Percentiles rank a stretch among this genome's conserved stretches.
Evolutionary conservation across 2,113 vertebrate genomes (phyloP).

Genomic region (Cygnus buccinator): DNA sequence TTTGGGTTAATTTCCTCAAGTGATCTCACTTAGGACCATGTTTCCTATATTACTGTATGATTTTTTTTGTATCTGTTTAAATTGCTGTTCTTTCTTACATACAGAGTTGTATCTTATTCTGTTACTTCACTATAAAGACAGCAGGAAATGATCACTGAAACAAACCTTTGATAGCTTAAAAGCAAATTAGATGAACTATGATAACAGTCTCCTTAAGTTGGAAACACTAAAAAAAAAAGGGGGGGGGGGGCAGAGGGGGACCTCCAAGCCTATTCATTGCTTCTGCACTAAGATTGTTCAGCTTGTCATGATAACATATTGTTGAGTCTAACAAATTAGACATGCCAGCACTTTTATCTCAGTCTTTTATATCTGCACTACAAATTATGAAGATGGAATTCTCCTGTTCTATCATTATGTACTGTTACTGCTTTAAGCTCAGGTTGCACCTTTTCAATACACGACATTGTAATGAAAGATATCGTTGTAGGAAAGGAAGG

Average conservation of each 20-base stretch:
- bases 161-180: background rate
- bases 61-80: background rate
- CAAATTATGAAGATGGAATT: conserved; percentile 5
- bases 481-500: background rate
- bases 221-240: background rate
- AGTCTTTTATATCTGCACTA: background rate
- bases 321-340: background rate
- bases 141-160: conserved; percentile 29
- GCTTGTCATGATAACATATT: background rate
- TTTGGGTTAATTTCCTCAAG: background rate
- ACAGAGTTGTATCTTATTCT: background rate
- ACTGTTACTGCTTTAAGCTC: background rate
- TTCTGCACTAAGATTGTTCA: background rate
- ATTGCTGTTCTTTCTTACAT: background rate
- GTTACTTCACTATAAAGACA: background rate
- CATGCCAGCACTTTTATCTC: background rate
- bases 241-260: too few relatives aligned
- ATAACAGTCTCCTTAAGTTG: background rate
- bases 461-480: background rate
- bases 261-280: background rate
- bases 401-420: background rate
- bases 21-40: background rate
- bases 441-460: background rate
- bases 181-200: conserved; percentile 2
- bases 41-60: background rate